These are phyloP conservation scores for Galemys pyrenaicus DNA, from an alignment of 2,113 vertebrate genomes.

Conservation along the genomic window DNA sequence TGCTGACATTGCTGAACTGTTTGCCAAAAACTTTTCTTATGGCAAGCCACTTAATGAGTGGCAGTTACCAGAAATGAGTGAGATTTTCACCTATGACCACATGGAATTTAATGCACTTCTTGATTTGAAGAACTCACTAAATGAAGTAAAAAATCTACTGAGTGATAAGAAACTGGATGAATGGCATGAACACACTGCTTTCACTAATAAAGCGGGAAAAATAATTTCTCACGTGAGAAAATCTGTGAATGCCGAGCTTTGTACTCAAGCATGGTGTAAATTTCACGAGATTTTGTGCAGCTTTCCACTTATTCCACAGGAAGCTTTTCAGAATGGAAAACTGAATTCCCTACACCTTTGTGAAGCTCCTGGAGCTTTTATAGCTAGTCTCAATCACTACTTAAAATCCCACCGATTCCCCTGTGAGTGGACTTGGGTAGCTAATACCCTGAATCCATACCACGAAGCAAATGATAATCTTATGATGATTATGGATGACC, in stretches of 20 bases:
- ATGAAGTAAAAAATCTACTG: slow-evolving; percentile 93
- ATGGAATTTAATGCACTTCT: slow-evolving; percentile 85
- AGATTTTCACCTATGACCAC: slow-evolving; percentile 83
- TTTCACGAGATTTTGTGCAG: slow-evolving; percentile 93
- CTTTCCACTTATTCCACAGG: slow-evolving; percentile 88
- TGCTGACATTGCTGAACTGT: slow-evolving; percentile 88
- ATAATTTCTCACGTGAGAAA: slow-evolving; percentile 90
- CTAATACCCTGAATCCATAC: slow-evolving; percentile 95
- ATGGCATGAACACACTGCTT: slow-evolving; percentile 97
- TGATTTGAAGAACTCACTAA: slow-evolving; percentile 91
- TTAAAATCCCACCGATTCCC: slow-evolving; percentile 88
- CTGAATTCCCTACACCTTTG: slow-evolving; percentile 94
- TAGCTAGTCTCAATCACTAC: slow-evolving; percentile 94
- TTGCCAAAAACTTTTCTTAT: slow-evolving; percentile 89
- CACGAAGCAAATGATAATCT: slow-evolving; percentile 92
- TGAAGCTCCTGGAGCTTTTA: slow-evolving; percentile 96
- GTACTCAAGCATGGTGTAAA: slow-evolving; percentile 97
- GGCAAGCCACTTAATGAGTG: slow-evolving; percentile 87
- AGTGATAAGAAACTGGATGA: slow-evolving; percentile 94
- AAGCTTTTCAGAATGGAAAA: slow-evolving; percentile 87
- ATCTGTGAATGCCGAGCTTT: slow-evolving; percentile 92
- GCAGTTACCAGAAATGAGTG: slow-evolving; percentile 87
- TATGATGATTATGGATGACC: slow-evolving; percentile 93
- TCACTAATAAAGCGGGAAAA: slow-evolving; percentile 94
- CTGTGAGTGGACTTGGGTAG: slow-evolving; percentile 95